These are phyloP conservation scores for Poeciliopsis prolifica DNA, from an alignment of 2,113 vertebrate species.

Conservation along the genomic window DNA sequence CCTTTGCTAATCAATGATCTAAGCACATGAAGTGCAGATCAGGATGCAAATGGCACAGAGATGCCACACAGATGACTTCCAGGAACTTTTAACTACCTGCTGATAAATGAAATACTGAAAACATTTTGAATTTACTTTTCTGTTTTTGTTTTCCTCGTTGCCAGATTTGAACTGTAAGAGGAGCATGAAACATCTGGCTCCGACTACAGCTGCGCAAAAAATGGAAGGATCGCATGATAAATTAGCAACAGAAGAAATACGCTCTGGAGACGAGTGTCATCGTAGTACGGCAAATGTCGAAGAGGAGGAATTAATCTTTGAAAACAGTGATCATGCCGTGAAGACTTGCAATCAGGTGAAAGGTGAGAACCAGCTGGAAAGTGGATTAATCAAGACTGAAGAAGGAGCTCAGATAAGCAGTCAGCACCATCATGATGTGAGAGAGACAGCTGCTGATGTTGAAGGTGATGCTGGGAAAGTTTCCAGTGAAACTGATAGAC, in stretches of 20 bases:
- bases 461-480: constrained; percentile 41
- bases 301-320: constrained; percentile 31
- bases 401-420: constrained; percentile 18
- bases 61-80: background rate
- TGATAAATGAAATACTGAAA: background rate
- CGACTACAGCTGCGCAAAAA: constrained; percentile 31
- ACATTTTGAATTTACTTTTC: background rate
- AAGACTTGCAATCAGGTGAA: constrained; percentile 43
- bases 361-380: constrained; percentile 32
- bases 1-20: background rate
- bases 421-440: constrained; percentile 24
- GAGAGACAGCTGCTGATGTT: constrained; percentile 15
- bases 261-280: constrained; percentile 11
- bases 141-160: constrained; percentile 4
- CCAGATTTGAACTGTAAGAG: constrained; percentile 56
- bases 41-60: background rate
- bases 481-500: constrained; percentile 32
- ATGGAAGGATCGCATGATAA: constrained; percentile 56
- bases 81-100: background rate
- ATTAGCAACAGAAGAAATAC: constrained; percentile 5
- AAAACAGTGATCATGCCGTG: constrained; percentile 17
- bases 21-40: constrained; percentile 4
- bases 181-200: constrained; percentile 62
- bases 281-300: constrained; percentile 8
- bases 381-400: constrained; percentile 25